A percentile compares a stretch with the other conserved stretches of the same genome.
Conservation (phyloP, 2,888 invertebrate species). For the Hecatera dysodea region DNA sequence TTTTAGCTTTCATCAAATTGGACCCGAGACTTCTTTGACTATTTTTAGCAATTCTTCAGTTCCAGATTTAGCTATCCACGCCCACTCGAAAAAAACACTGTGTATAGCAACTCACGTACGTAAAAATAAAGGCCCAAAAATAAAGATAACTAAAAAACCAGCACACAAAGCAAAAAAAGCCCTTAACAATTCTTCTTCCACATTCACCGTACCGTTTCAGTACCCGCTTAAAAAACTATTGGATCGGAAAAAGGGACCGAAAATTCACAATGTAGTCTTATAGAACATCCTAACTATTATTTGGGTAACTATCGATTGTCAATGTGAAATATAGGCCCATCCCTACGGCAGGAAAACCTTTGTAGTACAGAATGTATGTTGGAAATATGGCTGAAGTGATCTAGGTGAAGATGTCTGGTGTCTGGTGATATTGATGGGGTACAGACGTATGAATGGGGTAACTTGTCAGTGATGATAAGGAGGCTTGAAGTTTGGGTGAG, state of each 20-base stretch:
- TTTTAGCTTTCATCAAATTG: too few relatives aligned
- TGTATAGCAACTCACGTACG: background rate
- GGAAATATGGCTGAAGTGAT: constrained; percentile 32
- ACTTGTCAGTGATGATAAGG: constrained; percentile 14
- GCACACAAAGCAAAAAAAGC: constrained; percentile 8
- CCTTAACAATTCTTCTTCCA: constrained; percentile 35
- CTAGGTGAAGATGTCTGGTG: constrained; percentile 6
- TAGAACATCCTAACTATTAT: constrained; percentile 60
- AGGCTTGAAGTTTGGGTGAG: background rate
- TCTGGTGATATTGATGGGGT: constrained; percentile 5
- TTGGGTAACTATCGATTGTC: constrained; percentile 44
- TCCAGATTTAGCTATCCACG: too few relatives aligned
- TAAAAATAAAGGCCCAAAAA: background rate
- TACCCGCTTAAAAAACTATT: constrained; percentile 73
- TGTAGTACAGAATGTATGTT: constrained; percentile 41
- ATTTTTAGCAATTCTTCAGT: too few relatives aligned
- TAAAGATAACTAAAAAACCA: background rate
- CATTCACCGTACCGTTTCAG: constrained; percentile 63
- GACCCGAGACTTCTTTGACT: too few relatives aligned
- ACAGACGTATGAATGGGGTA: background rate
- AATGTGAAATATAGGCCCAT: constrained; percentile 58
- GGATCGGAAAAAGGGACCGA: constrained; percentile 69
- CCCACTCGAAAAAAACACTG: background rate
- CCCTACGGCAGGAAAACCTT: constrained; percentile 45
- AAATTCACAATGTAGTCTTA: constrained; percentile 67